These are phyloP conservation scores for Loriculus beryllinus DNA, from an alignment of 2,797 vertebrate species.

Conservation along the genomic window DNA sequence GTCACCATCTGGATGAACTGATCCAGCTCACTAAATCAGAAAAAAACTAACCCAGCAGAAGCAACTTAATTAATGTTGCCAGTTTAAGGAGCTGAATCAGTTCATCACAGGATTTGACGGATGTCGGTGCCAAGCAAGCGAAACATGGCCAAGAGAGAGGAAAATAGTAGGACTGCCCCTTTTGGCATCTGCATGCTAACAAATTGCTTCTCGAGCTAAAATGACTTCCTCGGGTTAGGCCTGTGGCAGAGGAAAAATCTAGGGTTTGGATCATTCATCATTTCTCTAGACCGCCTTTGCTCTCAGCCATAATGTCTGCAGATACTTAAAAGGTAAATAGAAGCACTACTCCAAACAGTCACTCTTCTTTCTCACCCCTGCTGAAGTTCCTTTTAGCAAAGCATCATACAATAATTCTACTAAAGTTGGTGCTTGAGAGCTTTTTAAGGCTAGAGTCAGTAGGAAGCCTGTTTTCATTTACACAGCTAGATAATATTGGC, in stretches of 20 bases:
- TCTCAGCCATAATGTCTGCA: background rate
- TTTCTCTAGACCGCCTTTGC: background rate
- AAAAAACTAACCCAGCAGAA: background rate
- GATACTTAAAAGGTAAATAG: background rate
- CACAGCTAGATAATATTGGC: background rate
- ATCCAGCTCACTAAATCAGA: background rate
- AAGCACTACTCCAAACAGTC: background rate
- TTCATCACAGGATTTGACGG: background rate
- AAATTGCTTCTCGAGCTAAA: background rate
- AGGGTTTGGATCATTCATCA: background rate
- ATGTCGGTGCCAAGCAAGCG: background rate
- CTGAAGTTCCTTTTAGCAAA: background rate
- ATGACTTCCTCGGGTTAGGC: background rate
- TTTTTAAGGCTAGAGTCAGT: background rate
- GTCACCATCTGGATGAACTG: background rate
- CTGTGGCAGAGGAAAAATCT: background rate
- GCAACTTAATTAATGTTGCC: background rate
- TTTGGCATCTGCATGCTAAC: background rate
- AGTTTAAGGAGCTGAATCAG: background rate
- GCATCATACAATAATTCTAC: background rate
- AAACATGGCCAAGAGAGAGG: background rate
- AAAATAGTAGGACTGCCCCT: background rate
- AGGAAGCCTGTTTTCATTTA: background rate
- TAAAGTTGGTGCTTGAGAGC: background rate
- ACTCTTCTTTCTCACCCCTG: background rate